phyloP scores from a whole-genome alignment of 2,888 invertebrate species.

The Iselma pallidipennis region DNA sequence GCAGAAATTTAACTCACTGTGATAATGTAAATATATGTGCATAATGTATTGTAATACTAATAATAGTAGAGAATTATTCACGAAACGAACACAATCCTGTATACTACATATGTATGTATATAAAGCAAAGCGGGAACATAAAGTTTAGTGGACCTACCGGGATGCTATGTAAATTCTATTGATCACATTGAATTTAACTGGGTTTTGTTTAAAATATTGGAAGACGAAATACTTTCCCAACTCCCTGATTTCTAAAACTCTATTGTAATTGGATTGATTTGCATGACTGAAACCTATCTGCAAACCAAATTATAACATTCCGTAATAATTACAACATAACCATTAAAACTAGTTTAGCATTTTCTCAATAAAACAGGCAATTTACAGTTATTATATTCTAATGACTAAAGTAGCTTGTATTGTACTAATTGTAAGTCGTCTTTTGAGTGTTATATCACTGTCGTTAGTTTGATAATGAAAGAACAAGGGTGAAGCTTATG shows the following conservation, averaged over 20 bases:
- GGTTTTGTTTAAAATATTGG: slow-evolving; percentile 27
- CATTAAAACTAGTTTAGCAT: slow-evolving; percentile 1
- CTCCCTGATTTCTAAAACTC: slow-evolving; percentile 11
- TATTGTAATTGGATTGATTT: slow-evolving; percentile 24
- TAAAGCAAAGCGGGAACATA: slow-evolving; percentile 19
- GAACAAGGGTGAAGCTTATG: too few species aligned
- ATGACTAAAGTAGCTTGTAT: background rate
- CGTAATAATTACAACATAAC: background rate
- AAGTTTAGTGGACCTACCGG: slow-evolving; percentile 19
- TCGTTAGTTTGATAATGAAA: too few species aligned
- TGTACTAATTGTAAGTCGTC: background rate
- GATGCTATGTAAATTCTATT: slow-evolving; percentile 34
- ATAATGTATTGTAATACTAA: slow-evolving; percentile 14
- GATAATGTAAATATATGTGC: slow-evolving; percentile 29
- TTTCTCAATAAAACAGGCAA: background rate
- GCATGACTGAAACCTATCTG: slow-evolving; percentile 12
- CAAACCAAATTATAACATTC: slow-evolving; percentile 4
- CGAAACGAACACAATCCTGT: slow-evolving; percentile 11
- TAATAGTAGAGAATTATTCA: slow-evolving; percentile 23
- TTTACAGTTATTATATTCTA: background rate
- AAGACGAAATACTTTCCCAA: slow-evolving; percentile 28
- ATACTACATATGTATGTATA: slow-evolving; percentile 12
- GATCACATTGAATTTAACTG: slow-evolving; percentile 36
- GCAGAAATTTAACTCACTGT: slow-evolving; percentile 19
- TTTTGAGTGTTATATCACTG: too few species aligned